A percentile compares a stretch with the other conserved stretches of the same genome.
These are phyloP conservation scores for Willisornis vidua DNA, from an alignment of 2,113 vertebrate species.

Conservation along the genomic window DNA sequence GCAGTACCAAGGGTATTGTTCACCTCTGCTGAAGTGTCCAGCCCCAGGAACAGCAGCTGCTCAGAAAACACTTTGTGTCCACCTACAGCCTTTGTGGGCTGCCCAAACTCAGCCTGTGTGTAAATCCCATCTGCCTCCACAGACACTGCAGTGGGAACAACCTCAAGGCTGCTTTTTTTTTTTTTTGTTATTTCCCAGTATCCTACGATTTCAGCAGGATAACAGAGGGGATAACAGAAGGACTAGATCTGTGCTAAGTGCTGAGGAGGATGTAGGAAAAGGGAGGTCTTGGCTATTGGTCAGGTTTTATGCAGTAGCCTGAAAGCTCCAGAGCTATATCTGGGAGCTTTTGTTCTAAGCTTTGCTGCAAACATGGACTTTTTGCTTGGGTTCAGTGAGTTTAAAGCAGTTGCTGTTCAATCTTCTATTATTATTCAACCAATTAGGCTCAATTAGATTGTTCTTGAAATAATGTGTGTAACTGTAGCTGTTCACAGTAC, in stretches of 20 bases:
- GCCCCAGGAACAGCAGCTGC: not conserved
- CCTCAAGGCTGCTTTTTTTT: not conserved
- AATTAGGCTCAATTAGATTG: not conserved
- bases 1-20: not conserved
- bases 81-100: not conserved
- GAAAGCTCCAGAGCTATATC: not conserved
- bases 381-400: not conserved
- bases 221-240: not conserved
- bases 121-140: conserved; percentile 4
- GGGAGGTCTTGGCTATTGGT: not conserved
- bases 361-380: not conserved
- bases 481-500: not conserved
- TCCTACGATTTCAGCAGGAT: not conserved
- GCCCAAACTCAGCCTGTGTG: not conserved
- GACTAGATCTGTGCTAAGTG: not conserved
- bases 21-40: not conserved
- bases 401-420: not conserved
- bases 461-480: not conserved
- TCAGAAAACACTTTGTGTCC: not conserved
- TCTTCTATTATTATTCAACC: not conserved
- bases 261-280: not conserved
- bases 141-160: not conserved
- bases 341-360: not conserved
- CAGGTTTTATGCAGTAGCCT: not conserved
- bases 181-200: not conserved